Conservation (phyloP, 2,797 vertebrate genomes). For the Sebastes ruberrimus region DNA sequence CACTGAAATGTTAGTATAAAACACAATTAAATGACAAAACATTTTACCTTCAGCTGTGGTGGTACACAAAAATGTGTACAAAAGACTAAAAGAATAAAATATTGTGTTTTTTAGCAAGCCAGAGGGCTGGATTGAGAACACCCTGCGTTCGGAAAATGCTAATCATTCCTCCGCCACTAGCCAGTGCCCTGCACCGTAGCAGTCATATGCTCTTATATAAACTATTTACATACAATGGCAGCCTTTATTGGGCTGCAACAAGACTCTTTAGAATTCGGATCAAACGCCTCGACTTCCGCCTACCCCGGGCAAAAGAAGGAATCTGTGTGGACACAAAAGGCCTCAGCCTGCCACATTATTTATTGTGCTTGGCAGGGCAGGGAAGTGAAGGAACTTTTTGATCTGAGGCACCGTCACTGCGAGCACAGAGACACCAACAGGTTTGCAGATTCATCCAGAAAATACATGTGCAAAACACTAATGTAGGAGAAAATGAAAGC, state of each 20-base stretch:
- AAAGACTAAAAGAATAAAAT: slow-evolving; percentile 74
- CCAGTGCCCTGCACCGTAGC: slow-evolving; percentile 90
- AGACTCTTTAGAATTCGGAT: slow-evolving; percentile 98
- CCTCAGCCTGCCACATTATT: slow-evolving; percentile 81
- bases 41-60: slow-evolving; percentile 86
- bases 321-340: slow-evolving; percentile 90
- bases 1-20: slow-evolving; percentile 52
- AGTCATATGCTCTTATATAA: slow-evolving; percentile 98
- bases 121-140: slow-evolving; percentile 76
- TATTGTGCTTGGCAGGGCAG: slow-evolving; percentile 81
- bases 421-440: slow-evolving; percentile 24
- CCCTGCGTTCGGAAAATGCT: slow-evolving; percentile 83
- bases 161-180: slow-evolving; percentile 84
- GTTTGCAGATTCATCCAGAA: slow-evolving; percentile 46
- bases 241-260: slow-evolving; percentile 91
- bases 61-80: slow-evolving; percentile 84
- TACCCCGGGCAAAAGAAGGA: slow-evolving; percentile 88
- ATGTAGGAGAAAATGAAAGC: background rate
- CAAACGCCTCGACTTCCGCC: slow-evolving; percentile 96
- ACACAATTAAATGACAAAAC: slow-evolving; percentile 41
- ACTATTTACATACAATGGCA: slow-evolving; percentile 94
- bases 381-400: slow-evolving; percentile 76
- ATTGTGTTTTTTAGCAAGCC: slow-evolving; percentile 64
- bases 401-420: slow-evolving; percentile 63
- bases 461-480: slow-evolving; percentile 1